Percentiles rank a stretch among this genome's conserved stretches.
phyloP scores from a whole-genome alignment of 2,113 vertebrate genomes.

The Collichthys lucidus region DNA sequence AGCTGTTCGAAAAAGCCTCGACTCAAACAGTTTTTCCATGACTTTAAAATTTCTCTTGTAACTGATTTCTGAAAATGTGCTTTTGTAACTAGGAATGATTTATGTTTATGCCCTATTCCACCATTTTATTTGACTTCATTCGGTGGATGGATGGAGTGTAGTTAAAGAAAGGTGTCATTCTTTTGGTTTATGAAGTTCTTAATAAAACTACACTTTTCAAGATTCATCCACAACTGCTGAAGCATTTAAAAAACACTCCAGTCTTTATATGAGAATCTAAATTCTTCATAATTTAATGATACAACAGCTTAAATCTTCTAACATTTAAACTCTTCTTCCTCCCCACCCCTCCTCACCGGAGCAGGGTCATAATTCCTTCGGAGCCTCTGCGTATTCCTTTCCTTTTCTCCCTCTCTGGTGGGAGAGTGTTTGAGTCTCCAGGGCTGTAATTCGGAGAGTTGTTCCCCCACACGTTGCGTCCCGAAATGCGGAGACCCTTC shows the following conservation, averaged over 20 bases:
- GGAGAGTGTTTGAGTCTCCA: constrained; percentile 79
- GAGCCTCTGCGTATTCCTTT: constrained; percentile 83
- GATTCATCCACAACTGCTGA: neutral
- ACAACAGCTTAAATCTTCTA: neutral
- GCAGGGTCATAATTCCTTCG: constrained; percentile 88
- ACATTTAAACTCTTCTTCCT: constrained; percentile 1
- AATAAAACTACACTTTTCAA: neutral
- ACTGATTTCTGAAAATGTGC: neutral
- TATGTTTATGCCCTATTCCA: neutral
- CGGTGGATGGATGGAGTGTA: neutral
- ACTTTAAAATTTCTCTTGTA: neutral
- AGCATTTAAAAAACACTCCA: neutral
- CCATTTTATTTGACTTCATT: neutral
- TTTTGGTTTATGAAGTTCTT: neutral
- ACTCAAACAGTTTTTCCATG: neutral
- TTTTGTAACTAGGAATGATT: neutral
- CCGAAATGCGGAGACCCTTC: constrained; percentile 83
- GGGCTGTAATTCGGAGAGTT: constrained; percentile 74
- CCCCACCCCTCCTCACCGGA: constrained; percentile 72
- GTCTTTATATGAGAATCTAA: constrained; percentile 1
- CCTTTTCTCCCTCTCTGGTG: constrained; percentile 76
- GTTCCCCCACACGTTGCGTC: constrained; percentile 79
- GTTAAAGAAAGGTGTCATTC: neutral
- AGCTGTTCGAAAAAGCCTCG: neutral
- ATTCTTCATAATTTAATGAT: neutral